phyloP scores from a whole-genome alignment of 2,888 invertebrate species.

The Ormyrus rosae region DNA sequence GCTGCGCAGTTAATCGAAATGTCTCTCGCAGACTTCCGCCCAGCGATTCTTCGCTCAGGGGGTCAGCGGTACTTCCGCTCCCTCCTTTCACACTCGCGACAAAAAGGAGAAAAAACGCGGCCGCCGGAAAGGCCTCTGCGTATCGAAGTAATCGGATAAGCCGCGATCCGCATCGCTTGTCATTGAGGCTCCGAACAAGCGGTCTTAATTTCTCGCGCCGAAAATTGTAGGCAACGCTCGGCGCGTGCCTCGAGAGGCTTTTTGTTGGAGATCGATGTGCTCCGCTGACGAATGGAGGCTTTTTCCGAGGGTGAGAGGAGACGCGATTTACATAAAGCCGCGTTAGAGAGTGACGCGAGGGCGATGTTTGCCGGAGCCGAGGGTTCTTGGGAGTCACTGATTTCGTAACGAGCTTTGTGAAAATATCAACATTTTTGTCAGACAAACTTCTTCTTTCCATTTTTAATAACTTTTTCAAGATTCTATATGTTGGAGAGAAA shows the following conservation, averaged over 20 bases:
- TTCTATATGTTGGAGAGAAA: too few species aligned
- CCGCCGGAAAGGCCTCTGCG: constrained; percentile 2
- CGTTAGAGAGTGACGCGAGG: constrained; percentile 32
- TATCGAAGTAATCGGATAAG: constrained; percentile 63
- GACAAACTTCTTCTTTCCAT: too few species aligned
- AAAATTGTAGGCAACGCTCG: too few species aligned
- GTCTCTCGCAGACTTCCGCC: constrained; percentile 70
- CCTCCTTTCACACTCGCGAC: neutral
- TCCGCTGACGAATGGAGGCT: too few species aligned
- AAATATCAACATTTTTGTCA: too few species aligned
- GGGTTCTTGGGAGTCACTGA: too few species aligned
- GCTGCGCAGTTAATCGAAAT: constrained; percentile 73
- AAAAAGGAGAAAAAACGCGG: constrained; percentile 6
- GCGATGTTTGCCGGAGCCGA: constrained; percentile 63
- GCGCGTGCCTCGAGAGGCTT: too few species aligned
- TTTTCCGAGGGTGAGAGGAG: constrained; percentile 13
- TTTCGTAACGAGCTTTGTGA: too few species aligned
- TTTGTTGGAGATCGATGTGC: too few species aligned
- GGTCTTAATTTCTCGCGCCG: constrained; percentile 68
- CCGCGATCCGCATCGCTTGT: constrained; percentile 57
- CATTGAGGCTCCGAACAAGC: constrained; percentile 63
- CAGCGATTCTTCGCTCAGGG: constrained; percentile 57
- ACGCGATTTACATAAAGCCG: neutral
- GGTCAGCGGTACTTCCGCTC: constrained; percentile 59
- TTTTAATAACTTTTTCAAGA: too few species aligned